Base-by-base conservation (phyloP, 2,113 vertebrate genomes). In the Felis chaus region DNA sequence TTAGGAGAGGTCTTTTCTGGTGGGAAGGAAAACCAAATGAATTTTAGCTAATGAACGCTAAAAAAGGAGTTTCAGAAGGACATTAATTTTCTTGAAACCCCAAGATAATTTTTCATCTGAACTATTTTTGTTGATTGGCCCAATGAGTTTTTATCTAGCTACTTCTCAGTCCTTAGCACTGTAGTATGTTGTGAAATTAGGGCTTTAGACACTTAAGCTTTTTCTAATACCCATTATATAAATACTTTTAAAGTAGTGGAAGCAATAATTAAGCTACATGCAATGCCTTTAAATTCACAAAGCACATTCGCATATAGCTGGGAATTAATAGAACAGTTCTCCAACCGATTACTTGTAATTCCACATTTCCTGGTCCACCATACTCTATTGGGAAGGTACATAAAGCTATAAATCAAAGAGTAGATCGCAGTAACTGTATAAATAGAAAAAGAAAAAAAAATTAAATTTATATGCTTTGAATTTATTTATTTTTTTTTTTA, bases 71-170 rank as follows among this genome's bases (percentile, higher is more conserved):
- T 89, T 89, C 74, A 83, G 63, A 93, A 66, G 39, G 15, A 55
- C 14, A 36, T 73, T 65, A 33, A 86, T 89, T 94, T 94, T 21
- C 87, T 68, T 91, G 66, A 81, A 85, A 73, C 55, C 5, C 39
- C 48, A 82, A 87, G 76, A 61, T 78, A 50, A 82, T 63, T 96
- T 94, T 95, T 91, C 27, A 7, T 74, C 45, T 82, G 78, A 95
- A 86, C 57, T 66, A 55, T 90, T 86, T 96, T 88, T 86, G 36
- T 39, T 65, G 57, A 91, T 53, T 88, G 33, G 25, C 13, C 55
- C 68, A 61, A 14, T 71, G 74, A 94, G 5, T n/a, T 50, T 50
- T 91, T 94, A 90, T n/a, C 10, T 19, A 95, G 45, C 39, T 78
- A 50, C 39, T 97, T 91, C 45, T 85, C 73, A 94, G 19, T 73